A percentile compares a stretch with the other conserved stretches of the same genome.
Evolutionary conservation across 2,888 invertebrate genomes (phyloP).

Genomic region (Lasioglossum vierecki): DNA sequence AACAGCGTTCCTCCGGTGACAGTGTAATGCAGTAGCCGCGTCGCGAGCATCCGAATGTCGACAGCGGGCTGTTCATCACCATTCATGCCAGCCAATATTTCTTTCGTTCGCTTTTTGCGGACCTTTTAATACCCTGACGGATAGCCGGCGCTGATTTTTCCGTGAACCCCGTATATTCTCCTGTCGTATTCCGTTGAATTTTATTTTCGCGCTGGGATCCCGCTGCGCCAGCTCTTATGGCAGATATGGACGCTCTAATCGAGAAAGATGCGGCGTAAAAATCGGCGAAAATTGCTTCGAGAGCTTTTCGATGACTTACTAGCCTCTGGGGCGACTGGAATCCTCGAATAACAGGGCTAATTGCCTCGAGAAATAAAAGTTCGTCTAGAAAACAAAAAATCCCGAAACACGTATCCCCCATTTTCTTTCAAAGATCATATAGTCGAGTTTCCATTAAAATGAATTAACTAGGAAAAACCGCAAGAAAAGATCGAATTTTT

Average conservation of each 20-base stretch:
- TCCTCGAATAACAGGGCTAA: neutral
- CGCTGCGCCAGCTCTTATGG: constrained; percentile 3
- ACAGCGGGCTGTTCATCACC: constrained; percentile 59
- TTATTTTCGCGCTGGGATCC: constrained; percentile 34
- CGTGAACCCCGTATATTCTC: constrained; percentile 33
- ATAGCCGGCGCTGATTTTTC: constrained; percentile 58
- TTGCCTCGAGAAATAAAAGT: neutral
- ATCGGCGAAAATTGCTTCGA: neutral
- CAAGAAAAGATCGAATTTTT: too few species aligned
- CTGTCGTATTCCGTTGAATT: constrained; percentile 39
- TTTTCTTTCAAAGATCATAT: too few species aligned
- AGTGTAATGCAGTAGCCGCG: constrained; percentile 33
- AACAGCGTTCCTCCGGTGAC: constrained; percentile 25
- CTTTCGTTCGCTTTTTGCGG: constrained; percentile 60
- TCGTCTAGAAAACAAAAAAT: too few species aligned
- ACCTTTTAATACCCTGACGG: constrained; percentile 64
- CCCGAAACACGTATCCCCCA: neutral
- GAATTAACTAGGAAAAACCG: too few species aligned
- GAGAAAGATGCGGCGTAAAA: neutral
- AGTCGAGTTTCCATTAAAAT: too few species aligned
- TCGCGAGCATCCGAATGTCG: constrained; percentile 41
- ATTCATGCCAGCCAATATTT: constrained; percentile 54
- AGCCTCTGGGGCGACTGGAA: neutral
- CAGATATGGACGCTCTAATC: neutral
- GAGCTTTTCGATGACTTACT: neutral